Base-by-base conservation (phyloP, 2,888 invertebrate species). In the Branchipolynoe longqiensis region DNA sequence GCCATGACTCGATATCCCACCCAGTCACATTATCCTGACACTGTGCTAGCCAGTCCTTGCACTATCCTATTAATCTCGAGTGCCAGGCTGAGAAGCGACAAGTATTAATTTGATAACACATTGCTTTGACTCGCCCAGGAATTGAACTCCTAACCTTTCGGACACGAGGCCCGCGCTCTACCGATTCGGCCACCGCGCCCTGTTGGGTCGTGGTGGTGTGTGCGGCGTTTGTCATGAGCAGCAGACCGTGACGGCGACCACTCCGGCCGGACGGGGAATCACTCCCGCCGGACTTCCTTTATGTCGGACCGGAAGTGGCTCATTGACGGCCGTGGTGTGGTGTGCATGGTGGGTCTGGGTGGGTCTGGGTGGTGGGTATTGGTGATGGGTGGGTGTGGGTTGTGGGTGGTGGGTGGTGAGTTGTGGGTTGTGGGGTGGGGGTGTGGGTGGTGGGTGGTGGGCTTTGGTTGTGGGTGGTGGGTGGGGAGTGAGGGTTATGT, bases 191-290 rank as follows among this genome's bases (percentile, higher is more conserved):
- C n/a, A n/a, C n/a, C n/a, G n/a, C n/a, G n/a, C n/a, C n/a, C n/a
- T n/a, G n/a, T n/a, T n/a, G n/a, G n/a, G n/a, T n/a, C n/a, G n/a
- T n/a, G n/a, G n/a, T n/a, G n/a, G n/a, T n/a, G n/a, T n/a, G n/a
- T n/a, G 36, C 36, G 6, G 1, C 25, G 38, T 69, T 31, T 69
- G 38, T 36, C 31, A 22, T 33, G 38, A 18, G 69, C 3, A 69
- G 14, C 36, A 6, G n/a, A 4, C 69, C 69, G n/a, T 69, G 69
- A 69, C 69, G 69, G 22, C 69, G 36, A 69, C 69, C 38, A 36
- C 33, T 22, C 69, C 36, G 69, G 36, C 36, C 36, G 69, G 38
- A 22, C 69, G 36, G 69, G 69, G 38, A 69, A 69, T 38, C 14
- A 36, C 69, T 69, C 69, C 69, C 69, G 14, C 22, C 69, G 69